phyloP scores from a whole-genome alignment of 2,888 invertebrate species.

The Sturmia bella region DNA sequence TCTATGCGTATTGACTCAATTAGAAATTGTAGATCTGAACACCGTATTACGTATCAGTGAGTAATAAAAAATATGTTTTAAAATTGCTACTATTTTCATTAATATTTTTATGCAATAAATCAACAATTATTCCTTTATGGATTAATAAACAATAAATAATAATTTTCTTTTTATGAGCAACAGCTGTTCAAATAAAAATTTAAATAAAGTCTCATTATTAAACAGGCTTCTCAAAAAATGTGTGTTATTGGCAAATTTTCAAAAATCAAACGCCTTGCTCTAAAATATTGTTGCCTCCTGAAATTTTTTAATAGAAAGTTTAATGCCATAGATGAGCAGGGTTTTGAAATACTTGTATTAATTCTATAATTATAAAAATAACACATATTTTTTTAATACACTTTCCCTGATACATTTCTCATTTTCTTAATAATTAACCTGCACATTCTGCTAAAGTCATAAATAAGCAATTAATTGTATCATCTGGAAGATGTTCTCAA shows the following conservation, averaged over 20 bases:
- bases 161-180: conserved; percentile 10
- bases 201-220: background rate
- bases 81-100: background rate
- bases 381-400: background rate
- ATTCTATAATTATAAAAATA: no score
- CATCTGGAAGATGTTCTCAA: conserved; percentile 53
- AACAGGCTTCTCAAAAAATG: background rate
- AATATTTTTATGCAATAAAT: conserved; percentile 4
- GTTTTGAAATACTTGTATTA: no score
- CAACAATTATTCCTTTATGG: conserved; percentile 7
- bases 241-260: background rate
- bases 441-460: background rate
- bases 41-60: no score
- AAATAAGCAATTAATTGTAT: conserved; percentile 39
- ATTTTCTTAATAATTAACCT: conserved; percentile 29
- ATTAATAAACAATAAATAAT: conserved; percentile 35
- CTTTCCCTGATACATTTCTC: background rate
- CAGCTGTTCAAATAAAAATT: conserved; percentile 31
- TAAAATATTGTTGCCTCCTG: no score
- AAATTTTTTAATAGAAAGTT: no score
- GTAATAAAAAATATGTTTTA: no score
- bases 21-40: no score
- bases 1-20: no score
- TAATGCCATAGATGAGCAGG: no score
- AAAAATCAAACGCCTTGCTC: no score